Evolutionary conservation across 35 echinoderm and acorn worm species (phyloP), one percentile per base, ranked within the genome.

Genomic region (Hemicentrotus pulcherrimus): DNA sequence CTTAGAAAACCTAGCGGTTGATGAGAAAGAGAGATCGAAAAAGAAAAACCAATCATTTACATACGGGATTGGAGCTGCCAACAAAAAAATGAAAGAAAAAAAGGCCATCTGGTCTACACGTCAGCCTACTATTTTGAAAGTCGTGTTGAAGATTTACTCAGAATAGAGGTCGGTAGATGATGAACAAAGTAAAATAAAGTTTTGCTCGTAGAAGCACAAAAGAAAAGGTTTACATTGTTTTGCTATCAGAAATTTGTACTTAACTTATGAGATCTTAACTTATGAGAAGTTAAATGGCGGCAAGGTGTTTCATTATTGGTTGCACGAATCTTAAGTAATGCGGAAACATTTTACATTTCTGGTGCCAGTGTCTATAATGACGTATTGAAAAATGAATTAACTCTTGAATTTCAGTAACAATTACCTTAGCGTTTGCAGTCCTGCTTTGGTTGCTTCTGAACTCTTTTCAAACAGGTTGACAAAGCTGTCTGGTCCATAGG

Each of bases 401-500:
- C 32, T 33, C 46, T 91, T 91, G 10, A 10, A 15, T 24, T 95
- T 55, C 50, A 2, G 28, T 22, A 11, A 91, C 33, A 88, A 86
- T 47, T 46, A 95, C 95, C 95, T 95, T 14, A 95, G 61, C 31
- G 88, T 91, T 91, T 95, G 85, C 32, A 95, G 15, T n/a, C 45
- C 91, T 22, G 9, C 11, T 93, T 58, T 46, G 5, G 86, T 58
- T 58, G 59, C 86, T 28, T 59, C 58, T 2, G 22, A 28, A 91
- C 95, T 92, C 16, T 46, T 59, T 12, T 92, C 33, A 0, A 95
- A 52, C 31, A 95, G 88, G 18, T 60, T 70, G 88, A 95, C 16
- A 47, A 95, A 95, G 33, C 45, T 47, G 6, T 52, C 46, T n/a
- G 95, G 9, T 30, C 24, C 41, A 46, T 92, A 92, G 16, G 88